Conservation (phyloP, 2,113 vertebrate species). For the Rhinolophus sinicus region DNA sequence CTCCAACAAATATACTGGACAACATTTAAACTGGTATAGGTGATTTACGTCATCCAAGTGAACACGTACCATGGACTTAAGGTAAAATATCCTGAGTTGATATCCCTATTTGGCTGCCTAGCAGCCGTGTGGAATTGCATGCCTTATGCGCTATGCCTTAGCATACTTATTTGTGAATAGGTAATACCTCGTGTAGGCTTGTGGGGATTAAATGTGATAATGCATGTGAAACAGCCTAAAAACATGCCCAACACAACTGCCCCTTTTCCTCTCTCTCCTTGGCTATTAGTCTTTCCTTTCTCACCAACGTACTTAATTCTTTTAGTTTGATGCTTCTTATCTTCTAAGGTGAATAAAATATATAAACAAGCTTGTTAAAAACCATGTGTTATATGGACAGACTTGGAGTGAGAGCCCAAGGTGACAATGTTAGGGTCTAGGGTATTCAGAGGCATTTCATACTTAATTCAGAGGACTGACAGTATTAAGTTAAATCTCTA, state of each 20-base stretch:
- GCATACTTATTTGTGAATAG: not conserved
- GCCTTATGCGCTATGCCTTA: not conserved
- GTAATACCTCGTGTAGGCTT: not conserved
- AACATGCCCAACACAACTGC: accelerated
- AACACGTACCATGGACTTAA: not conserved
- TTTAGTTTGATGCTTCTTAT: not conserved
- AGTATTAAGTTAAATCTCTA: not conserved
- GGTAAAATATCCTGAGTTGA: not conserved
- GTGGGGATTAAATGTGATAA: not conserved
- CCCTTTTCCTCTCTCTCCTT: not conserved
- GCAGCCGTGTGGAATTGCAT: not conserved
- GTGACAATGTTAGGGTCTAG: not conserved
- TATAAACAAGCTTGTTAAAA: not conserved
- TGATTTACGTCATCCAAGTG: not conserved
- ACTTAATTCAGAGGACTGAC: not conserved
- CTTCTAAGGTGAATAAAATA: not conserved
- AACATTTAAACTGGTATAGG: not conserved
- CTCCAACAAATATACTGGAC: not conserved
- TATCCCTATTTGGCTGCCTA: not conserved
- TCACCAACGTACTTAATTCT: not conserved
- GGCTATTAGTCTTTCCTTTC: not conserved
- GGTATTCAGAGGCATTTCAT: not conserved
- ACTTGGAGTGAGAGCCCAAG: not conserved
- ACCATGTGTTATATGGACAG: not conserved
- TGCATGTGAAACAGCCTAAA: not conserved